These are phyloP conservation scores for Papilio protenor DNA, from an alignment of 2,888 invertebrate genomes.

Conservation along the genomic window DNA sequence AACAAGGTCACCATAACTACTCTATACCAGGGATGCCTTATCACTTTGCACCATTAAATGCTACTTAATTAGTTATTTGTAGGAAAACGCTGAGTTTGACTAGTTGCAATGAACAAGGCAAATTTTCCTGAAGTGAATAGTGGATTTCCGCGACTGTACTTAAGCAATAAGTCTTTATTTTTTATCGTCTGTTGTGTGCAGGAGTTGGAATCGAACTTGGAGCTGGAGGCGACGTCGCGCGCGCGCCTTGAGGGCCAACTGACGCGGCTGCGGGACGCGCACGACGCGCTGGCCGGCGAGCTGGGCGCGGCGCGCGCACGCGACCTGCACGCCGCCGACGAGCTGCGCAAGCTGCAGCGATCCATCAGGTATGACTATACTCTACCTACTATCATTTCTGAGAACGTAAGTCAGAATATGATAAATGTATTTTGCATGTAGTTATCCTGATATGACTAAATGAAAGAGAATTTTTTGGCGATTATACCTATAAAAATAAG, in stretches of 20 bases:
- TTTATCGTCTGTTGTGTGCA: background rate
- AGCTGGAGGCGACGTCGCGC: slow-evolving; percentile 94
- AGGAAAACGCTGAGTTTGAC: no score
- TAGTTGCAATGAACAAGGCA: no score
- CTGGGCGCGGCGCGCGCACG: slow-evolving; percentile 87
- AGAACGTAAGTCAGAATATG: no score
- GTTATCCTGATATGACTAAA: no score
- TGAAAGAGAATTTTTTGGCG: no score
- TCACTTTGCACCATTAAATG: no score
- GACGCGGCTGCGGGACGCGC: slow-evolving; percentile 74
- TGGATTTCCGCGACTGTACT: no score
- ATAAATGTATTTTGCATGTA: no score
- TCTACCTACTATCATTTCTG: background rate
- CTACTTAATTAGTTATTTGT: no score
- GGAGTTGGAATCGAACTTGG: slow-evolving; percentile 92
- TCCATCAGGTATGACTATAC: slow-evolving; percentile 64
- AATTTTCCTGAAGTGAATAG: no score
- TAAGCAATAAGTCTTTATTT: background rate
- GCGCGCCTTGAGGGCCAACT: slow-evolving; percentile 92
- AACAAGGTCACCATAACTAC: slow-evolving; percentile 72
- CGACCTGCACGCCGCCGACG: slow-evolving; percentile 91
- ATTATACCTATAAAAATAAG: no score
- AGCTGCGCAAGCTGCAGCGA: slow-evolving; percentile 85
- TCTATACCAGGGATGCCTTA: no score
- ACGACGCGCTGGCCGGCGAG: slow-evolving; percentile 84